phyloP scores from a whole-genome alignment of 1,140 invertebrate species.

The Elymnias hypermnestra region DNA sequence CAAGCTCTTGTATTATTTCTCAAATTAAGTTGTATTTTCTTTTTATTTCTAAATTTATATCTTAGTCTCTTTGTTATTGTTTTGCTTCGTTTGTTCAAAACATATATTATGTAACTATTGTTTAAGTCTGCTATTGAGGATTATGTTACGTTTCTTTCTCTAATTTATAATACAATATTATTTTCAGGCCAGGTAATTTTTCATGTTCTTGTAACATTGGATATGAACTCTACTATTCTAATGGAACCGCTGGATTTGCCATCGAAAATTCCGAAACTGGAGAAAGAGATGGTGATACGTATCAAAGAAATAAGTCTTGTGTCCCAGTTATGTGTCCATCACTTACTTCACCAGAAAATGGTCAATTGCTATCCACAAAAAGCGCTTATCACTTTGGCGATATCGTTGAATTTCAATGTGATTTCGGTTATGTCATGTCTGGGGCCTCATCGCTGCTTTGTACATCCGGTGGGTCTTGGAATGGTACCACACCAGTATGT shows the following conservation, averaged over 20 bases:
- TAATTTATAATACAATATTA: too few species aligned
- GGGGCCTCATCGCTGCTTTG: constrained; percentile 91
- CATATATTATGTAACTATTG: too few species aligned
- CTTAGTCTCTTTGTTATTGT: too few species aligned
- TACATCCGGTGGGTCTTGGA: constrained; percentile 94
- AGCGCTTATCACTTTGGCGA: constrained; percentile 93
- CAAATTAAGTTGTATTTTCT: too few species aligned
- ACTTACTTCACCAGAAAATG: constrained; percentile 91
- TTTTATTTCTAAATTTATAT: too few species aligned
- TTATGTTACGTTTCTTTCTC: too few species aligned
- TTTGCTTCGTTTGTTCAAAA: too few species aligned
- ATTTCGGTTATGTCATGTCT: constrained; percentile 95
- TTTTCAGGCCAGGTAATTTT: constrained; percentile 86
- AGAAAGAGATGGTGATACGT: constrained; percentile 89
- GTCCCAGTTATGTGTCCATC: constrained; percentile 93
- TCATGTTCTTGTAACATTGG: constrained; percentile 94
- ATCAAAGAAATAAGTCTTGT: constrained; percentile 96
- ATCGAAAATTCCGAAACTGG: constrained; percentile 92
- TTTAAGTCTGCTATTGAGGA: too few species aligned
- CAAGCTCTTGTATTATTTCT: too few species aligned
- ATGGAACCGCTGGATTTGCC: constrained; percentile 93
- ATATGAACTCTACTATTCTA: constrained; percentile 91
- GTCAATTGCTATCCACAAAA: constrained; percentile 89
- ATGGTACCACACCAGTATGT: constrained; percentile 94
- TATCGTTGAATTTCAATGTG: constrained; percentile 93